Conservation (phyloP, 1,140 invertebrate species). For the Pararge aegeria region DNA sequence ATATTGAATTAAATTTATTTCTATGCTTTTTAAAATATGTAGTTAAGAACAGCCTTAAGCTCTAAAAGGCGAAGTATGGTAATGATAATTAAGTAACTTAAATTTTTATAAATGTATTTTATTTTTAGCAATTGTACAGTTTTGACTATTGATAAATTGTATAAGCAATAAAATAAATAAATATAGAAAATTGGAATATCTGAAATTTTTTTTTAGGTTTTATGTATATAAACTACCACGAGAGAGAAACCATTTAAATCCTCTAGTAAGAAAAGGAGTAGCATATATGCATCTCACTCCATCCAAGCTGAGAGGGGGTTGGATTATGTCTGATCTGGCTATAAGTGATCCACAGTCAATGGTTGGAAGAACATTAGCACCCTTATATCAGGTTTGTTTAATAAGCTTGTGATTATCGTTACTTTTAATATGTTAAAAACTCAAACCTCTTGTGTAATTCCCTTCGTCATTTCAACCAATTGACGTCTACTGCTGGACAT, state of each 20-base stretch:
- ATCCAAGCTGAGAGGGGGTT: slow-evolving; percentile 80
- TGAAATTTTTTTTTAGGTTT: slow-evolving; percentile 81
- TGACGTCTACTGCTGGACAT: too few relatives aligned
- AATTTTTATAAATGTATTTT: too few relatives aligned
- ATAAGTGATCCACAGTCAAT: slow-evolving; percentile 88
- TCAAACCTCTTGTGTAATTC: too few relatives aligned
- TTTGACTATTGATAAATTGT: not conserved
- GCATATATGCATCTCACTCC: slow-evolving; percentile 88
- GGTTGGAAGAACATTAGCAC: slow-evolving; percentile 85
- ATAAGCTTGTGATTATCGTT: too few relatives aligned
- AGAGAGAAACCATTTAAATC: slow-evolving; percentile 79
- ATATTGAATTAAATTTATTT: too few relatives aligned
- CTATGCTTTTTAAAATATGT: too few relatives aligned
- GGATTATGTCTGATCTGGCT: slow-evolving; percentile 84
- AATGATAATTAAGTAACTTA: too few relatives aligned
- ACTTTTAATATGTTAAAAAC: too few relatives aligned
- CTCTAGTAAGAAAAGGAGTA: slow-evolving; percentile 82
- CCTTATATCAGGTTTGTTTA: slow-evolving; percentile 84
- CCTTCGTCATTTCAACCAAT: too few relatives aligned
- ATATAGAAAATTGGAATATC: slow-evolving; percentile 29
- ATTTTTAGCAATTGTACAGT: too few relatives aligned
- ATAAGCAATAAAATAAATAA: not conserved
- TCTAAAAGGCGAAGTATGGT: too few relatives aligned
- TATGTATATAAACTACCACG: slow-evolving; percentile 91
- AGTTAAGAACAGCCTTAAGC: too few relatives aligned